Conservation (phyloP, 2,888 invertebrate species). For the Blastobasis lacticolella region DNA sequence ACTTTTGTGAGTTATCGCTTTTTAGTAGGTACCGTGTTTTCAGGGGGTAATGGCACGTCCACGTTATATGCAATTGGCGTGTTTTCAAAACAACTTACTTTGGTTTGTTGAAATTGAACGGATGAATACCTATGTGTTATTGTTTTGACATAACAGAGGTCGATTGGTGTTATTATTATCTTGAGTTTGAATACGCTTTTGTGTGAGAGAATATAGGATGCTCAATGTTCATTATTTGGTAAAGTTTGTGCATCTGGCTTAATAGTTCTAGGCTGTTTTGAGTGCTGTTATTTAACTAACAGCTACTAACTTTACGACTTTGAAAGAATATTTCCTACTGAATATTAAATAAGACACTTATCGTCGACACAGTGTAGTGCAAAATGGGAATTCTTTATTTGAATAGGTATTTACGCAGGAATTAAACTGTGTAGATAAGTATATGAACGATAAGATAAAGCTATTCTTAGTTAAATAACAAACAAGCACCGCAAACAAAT, state of each 20-base stretch:
- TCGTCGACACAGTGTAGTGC: no score
- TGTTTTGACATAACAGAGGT: constrained; percentile 23
- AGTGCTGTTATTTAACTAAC: constrained; percentile 71
- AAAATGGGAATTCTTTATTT: no score
- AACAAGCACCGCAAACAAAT: constrained; percentile 1
- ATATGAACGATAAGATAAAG: no score
- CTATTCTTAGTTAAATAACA: no score
- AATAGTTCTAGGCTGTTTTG: constrained; percentile 30
- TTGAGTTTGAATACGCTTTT: constrained; percentile 5
- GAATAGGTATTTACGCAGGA: no score
- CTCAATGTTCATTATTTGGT: constrained; percentile 7
- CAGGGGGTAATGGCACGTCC: constrained; percentile 1
- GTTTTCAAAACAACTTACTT: constrained; percentile 25
- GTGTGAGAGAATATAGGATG: constrained; percentile 2
- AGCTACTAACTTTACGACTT: constrained; percentile 69
- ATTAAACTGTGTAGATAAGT: no score
- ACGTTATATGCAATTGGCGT: constrained; percentile 19
- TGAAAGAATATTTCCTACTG: constrained; percentile 38
- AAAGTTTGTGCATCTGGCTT: constrained; percentile 12
- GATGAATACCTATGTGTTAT: constrained; percentile 19
- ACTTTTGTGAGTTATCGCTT: constrained; percentile 21
- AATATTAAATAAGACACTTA: no score
- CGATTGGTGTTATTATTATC: constrained; percentile 22
- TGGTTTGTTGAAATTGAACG: constrained; percentile 2
- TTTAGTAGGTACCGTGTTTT: constrained; percentile 4